These are phyloP conservation scores for Coenonympha glycerion DNA, from an alignment of 2,888 invertebrate species.

Conservation along the genomic window DNA sequence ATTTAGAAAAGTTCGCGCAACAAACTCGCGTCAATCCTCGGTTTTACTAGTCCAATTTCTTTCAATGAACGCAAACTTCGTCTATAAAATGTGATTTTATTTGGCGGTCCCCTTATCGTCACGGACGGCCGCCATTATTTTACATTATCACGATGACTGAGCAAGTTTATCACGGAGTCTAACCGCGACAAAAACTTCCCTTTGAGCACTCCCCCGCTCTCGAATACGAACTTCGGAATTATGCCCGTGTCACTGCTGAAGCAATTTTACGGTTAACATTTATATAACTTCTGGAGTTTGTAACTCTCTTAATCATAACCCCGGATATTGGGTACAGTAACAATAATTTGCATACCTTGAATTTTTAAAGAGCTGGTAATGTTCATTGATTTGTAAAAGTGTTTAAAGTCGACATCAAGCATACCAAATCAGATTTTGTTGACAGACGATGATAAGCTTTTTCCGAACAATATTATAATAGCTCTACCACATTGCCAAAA, in stretches of 20 bases:
- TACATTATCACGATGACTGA: slow-evolving; percentile 59
- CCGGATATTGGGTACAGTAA: neutral
- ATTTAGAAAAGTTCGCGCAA: slow-evolving; percentile 46
- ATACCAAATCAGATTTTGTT: too few species aligned
- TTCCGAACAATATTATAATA: too few species aligned
- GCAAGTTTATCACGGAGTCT: slow-evolving; percentile 49
- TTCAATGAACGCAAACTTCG: slow-evolving; percentile 56
- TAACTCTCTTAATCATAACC: slow-evolving; percentile 4
- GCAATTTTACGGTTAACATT: slow-evolving; percentile 26
- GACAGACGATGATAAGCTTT: too few species aligned
- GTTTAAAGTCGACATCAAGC: too few species aligned
- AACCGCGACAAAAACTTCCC: slow-evolving; percentile 34
- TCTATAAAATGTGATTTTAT: slow-evolving; percentile 58
- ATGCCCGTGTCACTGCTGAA: slow-evolving; percentile 27
- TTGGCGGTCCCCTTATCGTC: slow-evolving; percentile 51
- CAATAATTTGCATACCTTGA: slow-evolving; percentile 4
- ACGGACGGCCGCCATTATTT: slow-evolving; percentile 59
- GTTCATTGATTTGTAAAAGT: too few species aligned
- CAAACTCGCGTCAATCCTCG: slow-evolving; percentile 40
- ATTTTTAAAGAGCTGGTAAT: too few species aligned
- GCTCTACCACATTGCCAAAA: too few species aligned
- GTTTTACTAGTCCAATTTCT: slow-evolving; percentile 47
- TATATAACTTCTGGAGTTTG: slow-evolving; percentile 13
- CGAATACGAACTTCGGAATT: slow-evolving; percentile 28
- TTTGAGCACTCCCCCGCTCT: slow-evolving; percentile 26